Evolutionary conservation across 2,797 vertebrate genomes (phyloP), one percentile per base, ranked within the genome.

Genomic region (Gephyroberyx darwinii): DNA sequence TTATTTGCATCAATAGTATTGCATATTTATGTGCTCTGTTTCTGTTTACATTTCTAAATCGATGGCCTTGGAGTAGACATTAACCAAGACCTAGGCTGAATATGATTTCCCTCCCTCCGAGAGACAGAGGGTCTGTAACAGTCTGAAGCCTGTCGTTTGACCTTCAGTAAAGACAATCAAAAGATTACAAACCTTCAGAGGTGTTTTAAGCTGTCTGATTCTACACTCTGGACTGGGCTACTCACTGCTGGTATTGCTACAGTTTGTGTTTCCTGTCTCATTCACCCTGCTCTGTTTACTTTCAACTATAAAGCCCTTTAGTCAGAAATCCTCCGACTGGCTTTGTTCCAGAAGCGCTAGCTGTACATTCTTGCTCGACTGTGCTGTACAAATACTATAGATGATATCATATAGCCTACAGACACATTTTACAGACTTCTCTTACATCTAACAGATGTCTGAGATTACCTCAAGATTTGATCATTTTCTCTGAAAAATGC

Each of bases 31-130:
- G 12, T 39, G 33, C 62, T 71, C 50, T 65, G n/a, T 79, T 71
- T 63, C 52, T 67, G 59, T 80, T 84, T 63, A 70, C n/a, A 60
- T 74, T 65, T 69, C 37, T 70, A 65, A 69, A 72, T 26, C 26
- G 2, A 26, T 33, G 39, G 53, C 53, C 70, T 56, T 75, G 54
- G 47, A 56, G 9, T 62, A 19, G 62, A 71, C 67, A 63, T 68
- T 16, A 71, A 60, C 52, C 51, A 41, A 4, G 50, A 67, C 75
- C 69, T 39, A 1, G 12, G 70, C 77, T 53, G 35, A 75, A 65
- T 77, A 5, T 22, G 12, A 43, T 67, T 64, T 47, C 31, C 64
- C 68, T 65, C 59, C 62, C n/a, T 56, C 17, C 50, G 20, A 58
- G 8, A 35, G 45, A 74, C 17, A 67, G 31, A 57, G 2, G 7